Evolutionary conservation across 1,140 invertebrate genomes (phyloP).

Genomic region (Ridgeia piscesae): DNA sequence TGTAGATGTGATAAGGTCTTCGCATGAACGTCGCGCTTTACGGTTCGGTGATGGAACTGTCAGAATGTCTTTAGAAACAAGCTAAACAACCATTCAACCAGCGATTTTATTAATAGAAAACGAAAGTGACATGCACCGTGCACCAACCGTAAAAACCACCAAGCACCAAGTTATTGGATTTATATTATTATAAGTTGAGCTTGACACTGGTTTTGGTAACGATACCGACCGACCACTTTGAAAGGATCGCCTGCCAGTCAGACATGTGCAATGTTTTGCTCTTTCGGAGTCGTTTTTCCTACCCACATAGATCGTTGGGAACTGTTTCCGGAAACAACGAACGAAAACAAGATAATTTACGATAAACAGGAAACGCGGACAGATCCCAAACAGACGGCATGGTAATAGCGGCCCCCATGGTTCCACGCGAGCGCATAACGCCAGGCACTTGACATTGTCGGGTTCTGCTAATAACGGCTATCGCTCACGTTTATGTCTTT

Average conservation of each 20-base stretch:
- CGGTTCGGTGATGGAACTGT: too few relatives aligned
- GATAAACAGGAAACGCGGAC: neutral
- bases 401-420: neutral
- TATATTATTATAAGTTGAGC: too few relatives aligned
- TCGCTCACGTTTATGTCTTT: neutral
- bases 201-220: too few relatives aligned
- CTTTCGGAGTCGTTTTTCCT: neutral
- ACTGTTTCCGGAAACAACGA: neutral
- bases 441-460: neutral
- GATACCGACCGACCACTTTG: too few relatives aligned
- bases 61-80: too few relatives aligned
- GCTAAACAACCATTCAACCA: too few relatives aligned
- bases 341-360: conserved; percentile 1
- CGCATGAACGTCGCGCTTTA: too few relatives aligned
- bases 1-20: too few relatives aligned
- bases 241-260: neutral
- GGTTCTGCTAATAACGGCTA: neutral
- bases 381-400: neutral
- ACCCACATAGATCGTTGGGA: neutral
- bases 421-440: neutral
- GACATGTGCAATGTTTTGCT: neutral
- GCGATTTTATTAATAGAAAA: too few relatives aligned
- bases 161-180: too few relatives aligned
- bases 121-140: too few relatives aligned
- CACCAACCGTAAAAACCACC: too few relatives aligned